phyloP scores from a whole-genome alignment of 2,113 vertebrate genomes.

The Sander vitreus region DNA sequence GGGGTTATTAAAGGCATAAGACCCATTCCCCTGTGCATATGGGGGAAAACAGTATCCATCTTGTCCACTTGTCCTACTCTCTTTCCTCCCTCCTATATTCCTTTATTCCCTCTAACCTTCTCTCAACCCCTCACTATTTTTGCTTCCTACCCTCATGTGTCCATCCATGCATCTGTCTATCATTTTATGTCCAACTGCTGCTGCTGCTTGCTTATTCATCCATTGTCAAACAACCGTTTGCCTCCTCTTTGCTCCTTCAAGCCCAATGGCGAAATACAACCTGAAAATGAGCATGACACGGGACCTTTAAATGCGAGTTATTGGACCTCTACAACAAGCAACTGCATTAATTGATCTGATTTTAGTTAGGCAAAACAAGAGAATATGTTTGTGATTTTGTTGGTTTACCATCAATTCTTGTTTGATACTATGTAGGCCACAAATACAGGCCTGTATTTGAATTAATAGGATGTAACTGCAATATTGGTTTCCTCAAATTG shows the following conservation, averaged over 20 bases:
- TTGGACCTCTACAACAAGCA: too few species aligned
- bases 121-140: not conserved
- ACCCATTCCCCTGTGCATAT: conserved; percentile 20
- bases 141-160: not conserved
- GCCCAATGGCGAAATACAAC: not conserved
- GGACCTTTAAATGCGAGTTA: too few species aligned
- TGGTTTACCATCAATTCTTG: not conserved
- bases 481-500: not conserved
- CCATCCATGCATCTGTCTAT: not conserved
- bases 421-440: not conserved
- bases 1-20: conserved; percentile 6
- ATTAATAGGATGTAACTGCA: not conserved
- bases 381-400: not conserved
- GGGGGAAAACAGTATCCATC: conserved; percentile 28
- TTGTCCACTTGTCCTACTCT: not conserved
- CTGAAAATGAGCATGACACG: too few species aligned
- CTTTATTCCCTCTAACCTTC: not conserved
- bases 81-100: not conserved
- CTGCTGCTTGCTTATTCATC: not conserved
- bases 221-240: not conserved
- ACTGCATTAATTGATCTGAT: too few species aligned
- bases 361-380: not conserved
- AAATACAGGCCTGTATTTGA: not conserved
- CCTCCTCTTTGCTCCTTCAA: not conserved
- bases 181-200: not conserved